Percentiles rank a stretch among this genome's conserved stretches.
Conservation (phyloP, 1,140 invertebrate species). For the Bombus haemorrhoidalis region DNA sequence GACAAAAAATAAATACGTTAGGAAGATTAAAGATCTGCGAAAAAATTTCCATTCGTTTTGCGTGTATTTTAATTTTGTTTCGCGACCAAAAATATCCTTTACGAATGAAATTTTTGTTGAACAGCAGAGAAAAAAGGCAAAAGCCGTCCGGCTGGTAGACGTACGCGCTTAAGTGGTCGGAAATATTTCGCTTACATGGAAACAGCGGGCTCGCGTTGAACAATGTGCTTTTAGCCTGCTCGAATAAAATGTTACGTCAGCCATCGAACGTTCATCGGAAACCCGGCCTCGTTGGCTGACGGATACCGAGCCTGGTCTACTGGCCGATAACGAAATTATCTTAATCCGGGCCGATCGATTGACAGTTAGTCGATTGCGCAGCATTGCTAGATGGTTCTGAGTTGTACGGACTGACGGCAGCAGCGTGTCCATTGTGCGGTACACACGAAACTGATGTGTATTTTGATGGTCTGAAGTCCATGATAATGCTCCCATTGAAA, state of each 20-base stretch:
- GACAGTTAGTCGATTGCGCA: conserved; percentile 73
- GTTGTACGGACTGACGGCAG: conserved; percentile 56
- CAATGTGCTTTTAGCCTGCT: conserved; percentile 54
- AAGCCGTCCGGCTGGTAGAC: not conserved
- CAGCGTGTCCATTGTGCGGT: conserved; percentile 62
- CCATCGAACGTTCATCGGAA: conserved; percentile 65
- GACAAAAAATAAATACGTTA: not conserved
- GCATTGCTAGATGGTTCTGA: conserved; percentile 59
- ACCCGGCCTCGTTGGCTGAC: conserved; percentile 64
- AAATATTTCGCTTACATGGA: conserved; percentile 52
- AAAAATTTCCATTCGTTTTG: not conserved
- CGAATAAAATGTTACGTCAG: conserved; percentile 69
- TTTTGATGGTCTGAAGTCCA: conserved; percentile 58
- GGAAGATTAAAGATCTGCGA: not conserved
- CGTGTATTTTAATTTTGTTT: not conserved
- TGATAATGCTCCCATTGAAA: conserved; percentile 65
- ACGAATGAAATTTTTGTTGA: not conserved
- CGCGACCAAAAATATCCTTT: not conserved
- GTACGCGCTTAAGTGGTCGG: conserved; percentile 22
- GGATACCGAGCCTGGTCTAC: conserved; percentile 62
- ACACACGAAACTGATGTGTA: conserved; percentile 63
- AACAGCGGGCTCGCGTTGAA: conserved; percentile 37
- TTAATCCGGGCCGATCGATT: conserved; percentile 73
- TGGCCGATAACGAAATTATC: conserved; percentile 73
- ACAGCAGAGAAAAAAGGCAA: no score